phyloP scores from a whole-genome alignment of 2,888 invertebrate genomes.

The Xanthostigma xanthostigma region DNA sequence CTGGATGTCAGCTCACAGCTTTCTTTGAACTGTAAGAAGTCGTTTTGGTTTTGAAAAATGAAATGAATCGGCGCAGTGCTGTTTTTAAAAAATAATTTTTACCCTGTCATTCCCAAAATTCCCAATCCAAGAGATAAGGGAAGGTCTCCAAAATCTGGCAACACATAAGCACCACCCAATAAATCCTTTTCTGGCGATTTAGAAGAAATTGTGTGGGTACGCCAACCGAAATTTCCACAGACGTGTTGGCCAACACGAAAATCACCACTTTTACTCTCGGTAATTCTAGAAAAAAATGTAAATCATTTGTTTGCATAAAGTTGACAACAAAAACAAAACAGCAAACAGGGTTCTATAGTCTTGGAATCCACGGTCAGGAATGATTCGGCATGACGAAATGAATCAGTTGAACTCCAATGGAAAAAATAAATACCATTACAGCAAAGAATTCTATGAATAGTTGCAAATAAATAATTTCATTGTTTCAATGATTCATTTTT shows the following conservation, averaged over 20 bases:
- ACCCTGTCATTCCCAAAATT: slow-evolving; percentile 59
- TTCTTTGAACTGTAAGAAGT: too few relatives aligned
- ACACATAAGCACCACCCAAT: slow-evolving; percentile 38
- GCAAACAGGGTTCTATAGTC: too few relatives aligned
- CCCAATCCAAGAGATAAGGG: slow-evolving; percentile 50
- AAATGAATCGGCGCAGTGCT: too few relatives aligned
- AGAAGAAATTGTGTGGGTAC: slow-evolving; percentile 38
- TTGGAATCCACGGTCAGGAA: too few relatives aligned
- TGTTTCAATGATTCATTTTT: too few relatives aligned
- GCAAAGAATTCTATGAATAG: too few relatives aligned
- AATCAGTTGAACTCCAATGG: background rate
- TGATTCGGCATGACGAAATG: too few relatives aligned
- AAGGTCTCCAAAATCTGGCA: slow-evolving; percentile 42
- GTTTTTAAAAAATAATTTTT: slow-evolving; percentile 13
- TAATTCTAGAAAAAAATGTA: slow-evolving; percentile 36
- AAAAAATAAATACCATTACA: background rate
- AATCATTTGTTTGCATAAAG: too few relatives aligned
- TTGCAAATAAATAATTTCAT: too few relatives aligned
- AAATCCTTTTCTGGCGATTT: slow-evolving; percentile 16
- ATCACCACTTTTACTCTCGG: slow-evolving; percentile 46
- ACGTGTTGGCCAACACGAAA: slow-evolving; percentile 50
- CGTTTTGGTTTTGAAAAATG: too few relatives aligned
- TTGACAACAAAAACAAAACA: too few relatives aligned
- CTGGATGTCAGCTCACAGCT: too few relatives aligned
- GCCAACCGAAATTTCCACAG: slow-evolving; percentile 52